Conservation (phyloP, 35 echinoderm and acorn worm genomes). For the Acanthaster planci region DNA sequence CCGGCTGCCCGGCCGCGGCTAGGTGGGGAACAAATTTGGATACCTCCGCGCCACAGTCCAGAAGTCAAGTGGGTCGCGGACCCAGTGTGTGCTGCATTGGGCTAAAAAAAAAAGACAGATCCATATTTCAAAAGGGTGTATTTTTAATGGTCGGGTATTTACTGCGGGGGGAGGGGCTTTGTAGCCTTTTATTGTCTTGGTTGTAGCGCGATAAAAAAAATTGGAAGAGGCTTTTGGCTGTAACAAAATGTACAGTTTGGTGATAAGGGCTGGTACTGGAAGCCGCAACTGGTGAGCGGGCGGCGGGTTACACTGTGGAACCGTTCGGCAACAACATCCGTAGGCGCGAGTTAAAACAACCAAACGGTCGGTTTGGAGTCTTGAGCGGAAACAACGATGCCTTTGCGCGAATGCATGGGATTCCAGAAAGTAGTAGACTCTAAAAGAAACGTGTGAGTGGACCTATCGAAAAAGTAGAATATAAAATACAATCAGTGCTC, state of each 20-base stretch:
- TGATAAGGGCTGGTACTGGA: not conserved
- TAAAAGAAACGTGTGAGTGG: no score
- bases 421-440: no score
- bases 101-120: not conserved
- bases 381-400: no score
- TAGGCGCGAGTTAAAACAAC: no score
- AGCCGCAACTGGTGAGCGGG: not conserved
- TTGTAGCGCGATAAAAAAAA: not conserved
- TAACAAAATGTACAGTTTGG: slow-evolving; percentile 3
- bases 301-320: no score
- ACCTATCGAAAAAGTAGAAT: no score
- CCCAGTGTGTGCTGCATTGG: not conserved
- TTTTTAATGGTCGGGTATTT: not conserved
- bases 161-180: slow-evolving; percentile 5
- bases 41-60: not conserved
- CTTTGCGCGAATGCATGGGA: no score
- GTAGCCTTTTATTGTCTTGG: slow-evolving; percentile 3
- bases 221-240: slow-evolving; percentile 1
- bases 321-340: no score
- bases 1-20: slow-evolving; percentile 16
- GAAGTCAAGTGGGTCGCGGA: not conserved
- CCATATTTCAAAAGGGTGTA: not conserved
- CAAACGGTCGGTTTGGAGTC: no score
- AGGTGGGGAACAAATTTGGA: not conserved
- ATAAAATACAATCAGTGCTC: no score